These are phyloP conservation scores for Xanthostigma xanthostigma DNA, from an alignment of 2,888 invertebrate genomes.

Conservation along the genomic window DNA sequence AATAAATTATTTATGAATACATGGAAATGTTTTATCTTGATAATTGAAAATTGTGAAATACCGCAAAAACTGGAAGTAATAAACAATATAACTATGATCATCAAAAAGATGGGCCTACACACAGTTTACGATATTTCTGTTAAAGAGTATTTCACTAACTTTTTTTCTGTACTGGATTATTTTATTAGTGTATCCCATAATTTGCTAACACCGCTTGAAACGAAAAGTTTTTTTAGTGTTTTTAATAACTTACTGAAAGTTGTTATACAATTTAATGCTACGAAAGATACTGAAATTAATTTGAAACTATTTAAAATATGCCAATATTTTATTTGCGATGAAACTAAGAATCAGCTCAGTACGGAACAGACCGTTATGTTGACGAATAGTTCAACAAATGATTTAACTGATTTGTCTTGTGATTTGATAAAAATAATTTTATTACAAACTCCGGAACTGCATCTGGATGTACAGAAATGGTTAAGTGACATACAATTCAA, in stretches of 20 bases:
- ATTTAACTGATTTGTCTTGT: not conserved
- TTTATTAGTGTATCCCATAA: no score
- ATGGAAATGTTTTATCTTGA: not conserved
- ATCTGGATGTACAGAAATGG: not conserved
- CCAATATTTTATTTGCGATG: no score
- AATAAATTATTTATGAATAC: not conserved
- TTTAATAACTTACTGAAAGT: not conserved
- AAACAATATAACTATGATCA: no score
- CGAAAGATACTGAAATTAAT: not conserved
- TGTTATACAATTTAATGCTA: not conserved
- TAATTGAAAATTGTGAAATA: not conserved
- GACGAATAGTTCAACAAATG: not conserved
- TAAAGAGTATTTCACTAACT: no score
- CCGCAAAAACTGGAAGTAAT: conserved; percentile 15
- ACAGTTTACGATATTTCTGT: no score
- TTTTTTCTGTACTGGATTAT: no score
- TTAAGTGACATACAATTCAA: not conserved
- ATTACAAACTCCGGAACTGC: not conserved
- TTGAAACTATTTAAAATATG: not conserved
- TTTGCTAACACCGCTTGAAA: not conserved
- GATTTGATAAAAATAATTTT: not conserved
- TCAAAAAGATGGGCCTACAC: no score
- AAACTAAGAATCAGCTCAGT: no score
- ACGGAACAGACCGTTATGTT: not conserved
- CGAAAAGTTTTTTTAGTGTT: not conserved